Evolutionary conservation across 2,113 vertebrate genomes (phyloP), one percentile per base, ranked within the genome.

Genomic region (Petrocephalus microphthalmus): DNA sequence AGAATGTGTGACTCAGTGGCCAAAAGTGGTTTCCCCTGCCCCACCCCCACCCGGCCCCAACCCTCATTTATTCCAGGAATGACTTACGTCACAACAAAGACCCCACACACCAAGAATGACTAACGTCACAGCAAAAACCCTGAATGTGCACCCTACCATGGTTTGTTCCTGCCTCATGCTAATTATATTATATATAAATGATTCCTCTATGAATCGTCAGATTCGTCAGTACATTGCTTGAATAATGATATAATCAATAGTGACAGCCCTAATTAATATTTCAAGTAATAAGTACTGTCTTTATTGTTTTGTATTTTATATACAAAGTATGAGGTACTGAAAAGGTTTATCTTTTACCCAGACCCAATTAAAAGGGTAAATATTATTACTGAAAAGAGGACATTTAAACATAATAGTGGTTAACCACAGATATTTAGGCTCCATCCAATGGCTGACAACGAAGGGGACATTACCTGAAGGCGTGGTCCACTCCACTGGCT

Each of bases 401-500:
- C 81, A 45, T 49, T 49, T 37, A 45, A 20, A 11, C 42, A 11
- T 47, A 13, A 67, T 29, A 29, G 4, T 49, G 20, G 22, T 15
- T 78, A 78, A 78, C 71, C 33, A 78, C 5, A 74, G 13, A 37
- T 74, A 74, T 74, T 49, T n/a, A 45, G 81, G 42, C 81, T 83
- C 47, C 17, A 10, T 20, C 81, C 81, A 47, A 0, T 22, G 64
- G 6, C 4, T 49, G 29, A n/a, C 3, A n/a, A 29, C 33, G 7
- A 45, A 52, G 2, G 47, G 15, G 22, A 81, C 29, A 3, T 81
- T 82, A 88, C 87, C 87, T 88, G 37, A 33, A 37, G 37, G 52
- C 19, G 87, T 88, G 53, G 33, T 88, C 87, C 87, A 88, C 20
- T 47, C 74, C 13, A 64, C 74, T 10, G 20, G 74, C n/a, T 88